Evolutionary conservation across 1,140 invertebrate species (phyloP).

Genomic region (Neodiprion lecontei): DNA sequence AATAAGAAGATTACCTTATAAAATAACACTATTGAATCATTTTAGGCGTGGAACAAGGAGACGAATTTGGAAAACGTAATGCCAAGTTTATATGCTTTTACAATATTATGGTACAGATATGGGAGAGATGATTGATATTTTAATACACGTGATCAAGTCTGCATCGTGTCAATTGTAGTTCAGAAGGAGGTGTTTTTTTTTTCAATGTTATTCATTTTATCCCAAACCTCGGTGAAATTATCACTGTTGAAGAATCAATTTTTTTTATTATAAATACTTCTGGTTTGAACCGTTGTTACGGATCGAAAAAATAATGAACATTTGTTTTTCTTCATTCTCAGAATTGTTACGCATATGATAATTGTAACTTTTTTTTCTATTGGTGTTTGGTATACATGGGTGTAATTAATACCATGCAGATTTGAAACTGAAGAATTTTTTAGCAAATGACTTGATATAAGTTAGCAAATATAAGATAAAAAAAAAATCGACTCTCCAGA

Average conservation of each 20-base stretch:
- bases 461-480: not conserved
- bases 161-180: not conserved
- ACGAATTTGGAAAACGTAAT: not conserved
- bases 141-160: not conserved
- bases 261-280: too few species aligned
- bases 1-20: not conserved
- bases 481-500: not conserved
- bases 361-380: too few species aligned
- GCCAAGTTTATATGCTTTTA: not conserved
- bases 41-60: not conserved
- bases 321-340: too few species aligned
- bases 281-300: too few species aligned
- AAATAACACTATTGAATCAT: not conserved
- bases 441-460: conserved; percentile 3
- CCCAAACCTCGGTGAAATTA: too few species aligned
- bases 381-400: not conserved
- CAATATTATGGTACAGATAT: not conserved
- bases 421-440: not conserved
- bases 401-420: not conserved
- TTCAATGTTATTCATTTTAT: too few species aligned
- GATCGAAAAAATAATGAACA: too few species aligned
- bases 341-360: too few species aligned
- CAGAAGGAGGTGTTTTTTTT: not conserved
- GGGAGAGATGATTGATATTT: not conserved
- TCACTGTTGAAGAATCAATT: too few species aligned